Base-by-base conservation (phyloP, 2,113 vertebrate genomes). In the Panthera uncia region DNA sequence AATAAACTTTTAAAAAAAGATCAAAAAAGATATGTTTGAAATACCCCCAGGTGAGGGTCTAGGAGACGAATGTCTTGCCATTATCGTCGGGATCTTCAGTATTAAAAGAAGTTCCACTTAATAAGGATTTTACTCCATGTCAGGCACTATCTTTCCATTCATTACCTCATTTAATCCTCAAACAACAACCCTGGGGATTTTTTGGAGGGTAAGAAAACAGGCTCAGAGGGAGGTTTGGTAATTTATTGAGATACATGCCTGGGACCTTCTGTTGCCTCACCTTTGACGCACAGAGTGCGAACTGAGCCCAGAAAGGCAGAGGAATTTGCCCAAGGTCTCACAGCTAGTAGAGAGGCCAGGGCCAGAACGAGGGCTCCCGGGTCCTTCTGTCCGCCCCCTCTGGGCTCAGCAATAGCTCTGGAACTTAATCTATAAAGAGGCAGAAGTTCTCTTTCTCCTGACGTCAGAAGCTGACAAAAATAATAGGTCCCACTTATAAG, bases 401-500 rank as follows among this genome's bases (percentile, higher is more conserved):
- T 9, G 6, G 65, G 13, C 16, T 57, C 4, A 2, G 33, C 0
- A 0, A 45, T 29, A 76, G 71, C 79, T 66, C 82, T 10, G 21
- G 76, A 88, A 31, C 2, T 0, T 10, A 31, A 36, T 65, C 81
- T 12, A 3, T 36, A 74, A 50, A 83, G 86, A 95, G 13, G 52
- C 68, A 78, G 66, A 81, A 50, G 74, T 84, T 41, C 4, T 79
- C 50, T 1, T 74, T 71, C 71, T 84, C 92, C 96, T 97, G 29
- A 87, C 63, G 3, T 93, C 86, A 95, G 50, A 48, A 95, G 16
- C 96, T 78, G 95, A 78, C 86, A 88, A 63, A 89, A 97, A 38
- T 76, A 94, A 79, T 33, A 91, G 91, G 93, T 63, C 97, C 63
- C 73, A 57, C 93, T 96, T 73, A 82, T n/a, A 91, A 78, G 88